These are phyloP conservation scores for Drosophila pseudoobscura DNA, from an alignment of 1,140 invertebrate species.

Conservation along the genomic window DNA sequence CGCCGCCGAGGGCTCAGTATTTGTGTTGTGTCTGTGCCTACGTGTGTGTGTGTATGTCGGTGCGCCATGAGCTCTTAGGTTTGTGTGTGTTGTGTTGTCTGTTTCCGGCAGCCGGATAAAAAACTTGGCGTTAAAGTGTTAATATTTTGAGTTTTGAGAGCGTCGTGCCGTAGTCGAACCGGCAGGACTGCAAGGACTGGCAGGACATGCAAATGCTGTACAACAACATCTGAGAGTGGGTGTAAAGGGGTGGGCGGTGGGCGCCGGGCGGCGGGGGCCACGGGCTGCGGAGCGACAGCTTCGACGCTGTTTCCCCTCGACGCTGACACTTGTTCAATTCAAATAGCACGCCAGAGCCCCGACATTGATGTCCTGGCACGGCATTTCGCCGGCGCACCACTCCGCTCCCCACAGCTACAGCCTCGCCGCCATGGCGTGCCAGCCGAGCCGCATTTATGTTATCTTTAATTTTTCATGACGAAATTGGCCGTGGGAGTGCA, in stretches of 20 bases:
- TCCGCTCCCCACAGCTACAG: slow-evolving; percentile 8
- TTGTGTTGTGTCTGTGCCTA: slow-evolving; percentile 40
- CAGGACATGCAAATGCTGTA: slow-evolving; percentile 60
- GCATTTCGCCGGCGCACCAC: slow-evolving; percentile 42
- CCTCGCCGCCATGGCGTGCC: slow-evolving; percentile 48
- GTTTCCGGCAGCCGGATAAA: slow-evolving; percentile 79
- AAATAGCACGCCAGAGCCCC: slow-evolving; percentile 72
- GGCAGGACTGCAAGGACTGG: slow-evolving; percentile 49
- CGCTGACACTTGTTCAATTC: slow-evolving; percentile 80
- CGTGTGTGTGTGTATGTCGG: slow-evolving; percentile 12
- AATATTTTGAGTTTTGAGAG: slow-evolving; percentile 81
- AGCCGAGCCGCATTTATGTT: slow-evolving; percentile 72
- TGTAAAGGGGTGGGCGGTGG: too few species aligned
- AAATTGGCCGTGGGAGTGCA: slow-evolving; percentile 75
- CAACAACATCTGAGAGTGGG: slow-evolving; percentile 12
- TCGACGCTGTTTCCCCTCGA: slow-evolving; percentile 68
- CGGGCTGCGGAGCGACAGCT: slow-evolving; percentile 39
- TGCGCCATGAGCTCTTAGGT: slow-evolving; percentile 3
- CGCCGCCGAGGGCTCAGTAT: slow-evolving; percentile 45
- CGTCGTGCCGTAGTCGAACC: slow-evolving; percentile 33
- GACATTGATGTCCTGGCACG: slow-evolving; percentile 77
- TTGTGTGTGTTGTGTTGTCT: slow-evolving; percentile 57
- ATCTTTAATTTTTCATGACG: slow-evolving; percentile 76
- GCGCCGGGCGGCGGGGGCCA: background rate
- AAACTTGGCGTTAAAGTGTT: slow-evolving; percentile 81